Conservation (phyloP, 2,113 vertebrate species). For the Oncorhynchus clarkii region DNA sequence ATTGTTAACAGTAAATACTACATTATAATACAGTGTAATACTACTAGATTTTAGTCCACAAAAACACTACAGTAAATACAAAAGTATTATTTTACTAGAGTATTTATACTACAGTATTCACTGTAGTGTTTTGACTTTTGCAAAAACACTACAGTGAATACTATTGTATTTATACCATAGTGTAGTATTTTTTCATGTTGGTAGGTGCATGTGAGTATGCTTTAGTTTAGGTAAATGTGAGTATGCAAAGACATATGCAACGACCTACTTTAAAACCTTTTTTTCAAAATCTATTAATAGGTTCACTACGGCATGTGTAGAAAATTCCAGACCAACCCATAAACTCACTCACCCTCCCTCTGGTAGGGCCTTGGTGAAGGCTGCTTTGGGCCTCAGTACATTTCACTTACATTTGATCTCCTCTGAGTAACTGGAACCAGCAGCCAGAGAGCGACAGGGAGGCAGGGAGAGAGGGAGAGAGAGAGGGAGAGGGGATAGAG, state of each 20-base stretch:
- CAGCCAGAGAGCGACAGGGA: conserved; percentile 9
- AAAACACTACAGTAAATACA: too few relatives aligned
- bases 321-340: conserved; percentile 14
- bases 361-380: conserved; percentile 2
- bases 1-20: too few relatives aligned
- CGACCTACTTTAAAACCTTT: background rate
- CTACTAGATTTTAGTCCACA: too few relatives aligned
- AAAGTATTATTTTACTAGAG: too few relatives aligned
- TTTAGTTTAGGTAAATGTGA: background rate
- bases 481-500: background rate
- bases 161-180: too few relatives aligned
- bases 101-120: too few relatives aligned
- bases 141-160: too few relatives aligned
- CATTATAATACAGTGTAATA: too few relatives aligned
- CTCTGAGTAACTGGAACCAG: conserved; percentile 21
- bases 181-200: too few relatives aligned
- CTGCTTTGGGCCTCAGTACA: conserved; percentile 6
- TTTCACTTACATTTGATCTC: conserved; percentile 28
- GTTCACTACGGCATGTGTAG: background rate
- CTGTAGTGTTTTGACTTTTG: too few relatives aligned
- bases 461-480: background rate
- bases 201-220: background rate
- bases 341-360: conserved; percentile 23
- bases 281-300: conserved; percentile 19
- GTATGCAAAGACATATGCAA: background rate